phyloP scores from a whole-genome alignment of 2,113 vertebrate species.

The Psettodes erumei region DNA sequence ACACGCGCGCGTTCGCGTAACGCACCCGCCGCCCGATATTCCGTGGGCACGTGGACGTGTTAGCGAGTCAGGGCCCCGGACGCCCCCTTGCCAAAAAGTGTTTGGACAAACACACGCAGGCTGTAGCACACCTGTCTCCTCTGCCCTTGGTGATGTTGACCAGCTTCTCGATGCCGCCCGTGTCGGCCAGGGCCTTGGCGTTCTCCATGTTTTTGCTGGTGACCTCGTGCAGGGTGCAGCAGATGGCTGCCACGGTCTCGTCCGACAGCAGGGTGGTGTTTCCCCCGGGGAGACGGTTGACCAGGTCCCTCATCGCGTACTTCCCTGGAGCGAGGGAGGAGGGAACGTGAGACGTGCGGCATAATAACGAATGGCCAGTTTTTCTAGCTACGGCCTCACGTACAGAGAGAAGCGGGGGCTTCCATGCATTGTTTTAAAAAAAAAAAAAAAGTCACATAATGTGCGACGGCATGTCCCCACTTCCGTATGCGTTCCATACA shows the following conservation, averaged over 20 bases:
- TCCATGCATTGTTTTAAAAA: not conserved
- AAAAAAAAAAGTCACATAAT: slow-evolving; percentile 33
- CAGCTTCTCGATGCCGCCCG: slow-evolving; percentile 96
- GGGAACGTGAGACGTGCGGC: slow-evolving; percentile 24
- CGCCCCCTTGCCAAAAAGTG: not conserved
- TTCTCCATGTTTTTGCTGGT: slow-evolving; percentile 99
- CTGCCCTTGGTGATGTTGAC: slow-evolving; percentile 97
- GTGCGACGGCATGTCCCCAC: no score
- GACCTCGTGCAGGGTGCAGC: slow-evolving; percentile 97
- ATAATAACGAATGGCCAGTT: no score
- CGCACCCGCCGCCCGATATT: slow-evolving; percentile 6
- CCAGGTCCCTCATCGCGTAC: slow-evolving; percentile 97
- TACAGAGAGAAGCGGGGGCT: not conserved
- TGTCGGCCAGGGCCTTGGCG: slow-evolving; percentile 96
- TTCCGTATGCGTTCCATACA: no score
- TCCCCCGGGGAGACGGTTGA: slow-evolving; percentile 94
- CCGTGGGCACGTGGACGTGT: not conserved
- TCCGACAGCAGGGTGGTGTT: slow-evolving; percentile 90
- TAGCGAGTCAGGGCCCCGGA: not conserved
- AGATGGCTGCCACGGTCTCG: slow-evolving; percentile 95
- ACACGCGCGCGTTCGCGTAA: slow-evolving; percentile 14
- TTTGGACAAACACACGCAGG: slow-evolving; percentile 15
- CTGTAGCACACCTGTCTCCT: slow-evolving; percentile 89
- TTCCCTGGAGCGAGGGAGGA: slow-evolving; percentile 86
- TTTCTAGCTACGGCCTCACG: no score